Base-by-base conservation (phyloP, 2,797 vertebrate genomes). In the Crossoptilon crossoptilon region DNA sequence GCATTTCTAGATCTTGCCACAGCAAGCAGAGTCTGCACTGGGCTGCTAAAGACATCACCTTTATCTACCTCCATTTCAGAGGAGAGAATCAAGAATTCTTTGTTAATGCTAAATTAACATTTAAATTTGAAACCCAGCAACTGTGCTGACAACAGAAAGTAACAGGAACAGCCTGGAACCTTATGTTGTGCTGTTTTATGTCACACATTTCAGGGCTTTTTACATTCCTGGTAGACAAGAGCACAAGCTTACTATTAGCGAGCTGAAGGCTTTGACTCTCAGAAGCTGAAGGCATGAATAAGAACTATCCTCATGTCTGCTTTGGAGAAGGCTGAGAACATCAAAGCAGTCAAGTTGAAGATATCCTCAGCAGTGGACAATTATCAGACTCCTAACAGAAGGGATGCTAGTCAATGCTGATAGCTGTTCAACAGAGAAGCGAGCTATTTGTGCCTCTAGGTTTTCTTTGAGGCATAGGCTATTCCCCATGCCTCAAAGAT, bases 141-240 rank as follows among this genome's bases (percentile, higher is more conserved):
- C 91, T 95, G 89, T 93, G 87, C 91, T 96, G 88, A 94, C 84
- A 92, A 93, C 49, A 91, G 92, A 94, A 95, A 94, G 86, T 95
- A 95, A 95, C 81, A 90, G 95, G 93, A 95, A 96, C 93, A 95
- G 91, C 88, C 95, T 94, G 92, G 94, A 95, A 95, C 95, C 96
- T 96, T 96, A 95, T 92, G 94, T 90, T 96, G 80, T 94, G 94
- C 91, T 95, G 91, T 44, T 96, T 94, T 92, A 84, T 93, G 84
- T 95, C 93, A 92, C 89, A 94, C 84, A 55, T 86, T 95, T 94
- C 82, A 95, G 87, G 87, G 88, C 68, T 94, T 96, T 89, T 91
- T 93, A 76, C 87, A 89, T 95, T 95, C 84, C 89, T 12, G n/a
- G 88, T 91, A 94, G 93, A 93, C 91, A 84, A 94, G 92, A 92